Percentiles rank a stretch among this genome's conserved stretches.
Conservation (phyloP, 2,113 vertebrate species). For the Phainopepla nitens region DNA sequence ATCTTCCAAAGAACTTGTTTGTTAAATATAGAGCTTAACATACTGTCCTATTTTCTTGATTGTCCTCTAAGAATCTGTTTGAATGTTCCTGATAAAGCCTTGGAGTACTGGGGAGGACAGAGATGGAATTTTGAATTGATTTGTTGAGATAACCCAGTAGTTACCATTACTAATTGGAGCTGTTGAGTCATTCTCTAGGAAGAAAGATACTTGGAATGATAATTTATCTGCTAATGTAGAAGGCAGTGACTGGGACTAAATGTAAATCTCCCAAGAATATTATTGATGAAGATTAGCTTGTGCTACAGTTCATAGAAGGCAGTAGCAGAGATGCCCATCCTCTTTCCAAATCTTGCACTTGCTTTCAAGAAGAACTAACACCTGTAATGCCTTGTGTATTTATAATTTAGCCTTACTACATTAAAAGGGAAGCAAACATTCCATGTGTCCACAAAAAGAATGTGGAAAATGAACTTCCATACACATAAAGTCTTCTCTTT, state of each 20-base stretch:
- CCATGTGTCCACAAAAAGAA: background rate
- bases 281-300: background rate
- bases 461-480: background rate
- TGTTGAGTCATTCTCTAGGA: background rate
- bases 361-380: background rate
- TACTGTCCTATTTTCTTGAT: background rate
- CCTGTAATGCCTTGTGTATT: background rate
- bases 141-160: background rate
- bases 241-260: background rate
- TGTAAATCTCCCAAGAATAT: background rate
- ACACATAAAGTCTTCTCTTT: background rate
- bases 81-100: background rate
- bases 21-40: background rate
- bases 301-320: background rate
- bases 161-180: background rate
- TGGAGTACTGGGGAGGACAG: background rate
- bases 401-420: background rate
- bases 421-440: background rate
- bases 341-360: background rate
- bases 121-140: background rate
- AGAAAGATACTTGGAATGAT: background rate
- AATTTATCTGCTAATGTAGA: background rate
- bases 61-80: background rate
- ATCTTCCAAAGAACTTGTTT: background rate
- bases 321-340: background rate